Conservation (phyloP, 2,797 vertebrate species). For the Potorous gilbertii region DNA sequence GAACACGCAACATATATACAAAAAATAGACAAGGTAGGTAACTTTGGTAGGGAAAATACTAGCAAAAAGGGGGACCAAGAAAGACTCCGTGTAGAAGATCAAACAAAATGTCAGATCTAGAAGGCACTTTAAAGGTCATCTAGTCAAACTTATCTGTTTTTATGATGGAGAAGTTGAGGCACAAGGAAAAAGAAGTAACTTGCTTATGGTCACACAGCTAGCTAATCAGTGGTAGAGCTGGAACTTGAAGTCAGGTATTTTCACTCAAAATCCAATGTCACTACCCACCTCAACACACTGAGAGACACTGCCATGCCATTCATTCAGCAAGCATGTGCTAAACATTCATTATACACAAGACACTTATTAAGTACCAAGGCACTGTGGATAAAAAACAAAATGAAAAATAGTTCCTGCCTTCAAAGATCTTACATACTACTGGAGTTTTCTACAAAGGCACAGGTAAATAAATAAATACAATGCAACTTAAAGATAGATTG, state of each 20-base stretch:
- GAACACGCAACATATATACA: background rate
- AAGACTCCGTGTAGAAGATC: background rate
- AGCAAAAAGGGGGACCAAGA: background rate
- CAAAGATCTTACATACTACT: background rate
- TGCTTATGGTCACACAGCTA: background rate
- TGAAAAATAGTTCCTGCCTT: background rate
- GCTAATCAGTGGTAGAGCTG: background rate
- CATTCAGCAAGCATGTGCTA: background rate
- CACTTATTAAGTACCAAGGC: background rate
- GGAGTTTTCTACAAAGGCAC: background rate
- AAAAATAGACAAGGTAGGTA: background rate
- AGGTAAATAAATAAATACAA: background rate
- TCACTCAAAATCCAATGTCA: background rate
- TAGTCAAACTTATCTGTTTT: background rate
- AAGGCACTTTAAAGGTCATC: background rate
- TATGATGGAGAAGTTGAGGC: background rate
- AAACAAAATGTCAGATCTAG: background rate
- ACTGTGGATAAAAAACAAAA: background rate
- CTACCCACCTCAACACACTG: background rate
- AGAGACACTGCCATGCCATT: background rate
- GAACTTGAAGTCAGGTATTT: background rate
- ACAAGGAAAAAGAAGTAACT: background rate
- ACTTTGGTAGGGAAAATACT: background rate
- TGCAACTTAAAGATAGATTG: too few species aligned
- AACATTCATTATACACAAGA: background rate